A percentile compares a stretch with the other conserved stretches of the same genome.
phyloP scores from a whole-genome alignment of 2,888 invertebrate species.

The Drosophila sordidula region DNA sequence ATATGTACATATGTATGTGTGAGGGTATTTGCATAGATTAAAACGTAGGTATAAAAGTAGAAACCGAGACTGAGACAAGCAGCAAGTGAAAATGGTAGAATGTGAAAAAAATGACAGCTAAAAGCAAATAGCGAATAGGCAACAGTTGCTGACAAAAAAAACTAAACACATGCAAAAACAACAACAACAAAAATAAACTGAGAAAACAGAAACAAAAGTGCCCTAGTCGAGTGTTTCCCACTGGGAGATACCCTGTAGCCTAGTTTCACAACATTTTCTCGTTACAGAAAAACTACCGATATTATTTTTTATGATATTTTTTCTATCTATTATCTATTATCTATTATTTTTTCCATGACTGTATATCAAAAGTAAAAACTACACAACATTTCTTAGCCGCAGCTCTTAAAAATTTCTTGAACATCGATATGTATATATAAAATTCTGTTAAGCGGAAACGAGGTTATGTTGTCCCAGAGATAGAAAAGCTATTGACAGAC shows the following conservation, averaged over 20 bases:
- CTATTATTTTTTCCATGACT: no score
- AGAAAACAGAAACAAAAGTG: neutral
- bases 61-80: constrained; percentile 7
- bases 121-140: constrained; percentile 30
- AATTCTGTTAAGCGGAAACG: no score
- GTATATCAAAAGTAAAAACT: no score
- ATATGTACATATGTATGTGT: neutral
- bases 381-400: no score
- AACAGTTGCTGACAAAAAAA: constrained; percentile 22
- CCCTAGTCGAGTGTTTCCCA: neutral
- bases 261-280: no score
- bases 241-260: neutral
- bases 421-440: no score
- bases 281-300: no score
- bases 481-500: no score
- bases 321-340: no score
- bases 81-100: constrained; percentile 16
- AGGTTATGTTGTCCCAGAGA: no score
- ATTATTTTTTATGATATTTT: no score
- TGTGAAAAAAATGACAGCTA: constrained; percentile 22
- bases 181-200: neutral
- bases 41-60: constrained; percentile 19
- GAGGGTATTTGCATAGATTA: constrained; percentile 55
- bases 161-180: constrained; percentile 5
- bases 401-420: no score